Evolutionary conservation across 2,113 vertebrate species (phyloP), one percentile per base, ranked within the genome.

Genomic region (Equus quagga): DNA sequence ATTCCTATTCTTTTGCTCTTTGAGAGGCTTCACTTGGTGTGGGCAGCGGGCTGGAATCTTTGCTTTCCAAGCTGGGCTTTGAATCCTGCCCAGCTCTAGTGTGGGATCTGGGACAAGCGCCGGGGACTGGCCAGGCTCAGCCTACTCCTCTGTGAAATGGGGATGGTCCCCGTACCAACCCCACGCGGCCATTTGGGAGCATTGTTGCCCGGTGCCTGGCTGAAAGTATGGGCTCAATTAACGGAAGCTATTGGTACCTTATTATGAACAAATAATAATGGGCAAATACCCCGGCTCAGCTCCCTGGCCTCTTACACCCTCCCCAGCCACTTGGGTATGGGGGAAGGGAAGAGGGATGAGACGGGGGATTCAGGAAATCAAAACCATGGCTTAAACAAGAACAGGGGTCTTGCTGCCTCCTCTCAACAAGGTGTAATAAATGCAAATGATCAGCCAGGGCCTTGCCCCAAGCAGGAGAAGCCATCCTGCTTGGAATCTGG

Each of bases 41-140:
- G 91, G 98, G 98, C 98, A 97, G 93, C 3, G 73, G 0, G 97
- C 98, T 97, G 97, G 94, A 98, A 97, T 91, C 89, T 91, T 96
- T 96, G 92, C 97, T 91, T 97, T 98, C 98, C 98, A 98, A 96
- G 69, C 0, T 0, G 70, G 21, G 24, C 23, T 62, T 49, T 87
- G 79, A 91, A 87, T 72, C 44, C 70, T 4, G 33, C 75, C 90
- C 23, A 26, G 36, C 56, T 67, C 54, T 56, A 58, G 76, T 1
- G 69, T 75, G 86, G 86, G 92, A 54, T 69, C 65, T 11, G 67
- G 91, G 82, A 82, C 65, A 26, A 69, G 62, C 2, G 88, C 76
- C 88, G 7, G 5, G 51, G 65, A 26, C 8, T 17, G 7, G 94
- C 72, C n/a, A 4, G 49, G 58, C 92, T 72, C 41, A 2, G 70